Base-by-base conservation (phyloP, 2,797 vertebrate genomes). In the Molossus molossus region DNA sequence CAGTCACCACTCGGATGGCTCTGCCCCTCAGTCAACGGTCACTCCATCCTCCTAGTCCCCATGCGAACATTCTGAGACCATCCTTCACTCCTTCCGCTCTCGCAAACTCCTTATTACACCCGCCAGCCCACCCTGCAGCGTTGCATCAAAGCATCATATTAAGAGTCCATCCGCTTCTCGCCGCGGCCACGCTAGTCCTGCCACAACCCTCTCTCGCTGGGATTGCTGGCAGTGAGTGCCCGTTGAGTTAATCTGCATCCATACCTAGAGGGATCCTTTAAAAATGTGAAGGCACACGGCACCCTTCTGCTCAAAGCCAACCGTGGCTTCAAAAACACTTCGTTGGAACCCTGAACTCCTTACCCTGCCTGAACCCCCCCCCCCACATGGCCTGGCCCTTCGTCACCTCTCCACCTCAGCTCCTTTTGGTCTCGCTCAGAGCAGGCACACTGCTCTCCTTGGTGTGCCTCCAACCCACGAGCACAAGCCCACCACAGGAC, bases 351-450 rank as follows among this genome's bases (percentile, higher is more conserved):
- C 65, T 18, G 18, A 50, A 27, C 55, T 6, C 27, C 11, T 2
- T 3, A n/a, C 7, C 40, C 15, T 21, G 13, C 57, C n/a, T 72
- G 40, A 45, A 45, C 40, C 45, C 11, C 10, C 5, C 2, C 12
- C 17, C 20, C 20, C 1, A 0, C 1, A 2, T 9, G 69, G 6
- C 58, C 27, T n/a, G 33, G 27, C 27, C 20, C 33, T 8, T 57
- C 77, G 4, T 27, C 58, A 11, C 70, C 58, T n/a, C 33, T 65
- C 1, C n/a, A 23, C 18, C 48, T 25, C 48, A 55, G 18, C 69
- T 17, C 17, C 17, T 1, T 45, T 45, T 45, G 40, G 40, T 0
- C 45, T 3, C 23, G 5, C 17, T 37, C 23, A 3, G 23, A 3
- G 12, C 67, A 82, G 55, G 7, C 79, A 64, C 57, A 29, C 21